Base-by-base conservation (phyloP, 2,888 invertebrate genomes). In the Sinohyriopsis cumingii region DNA sequence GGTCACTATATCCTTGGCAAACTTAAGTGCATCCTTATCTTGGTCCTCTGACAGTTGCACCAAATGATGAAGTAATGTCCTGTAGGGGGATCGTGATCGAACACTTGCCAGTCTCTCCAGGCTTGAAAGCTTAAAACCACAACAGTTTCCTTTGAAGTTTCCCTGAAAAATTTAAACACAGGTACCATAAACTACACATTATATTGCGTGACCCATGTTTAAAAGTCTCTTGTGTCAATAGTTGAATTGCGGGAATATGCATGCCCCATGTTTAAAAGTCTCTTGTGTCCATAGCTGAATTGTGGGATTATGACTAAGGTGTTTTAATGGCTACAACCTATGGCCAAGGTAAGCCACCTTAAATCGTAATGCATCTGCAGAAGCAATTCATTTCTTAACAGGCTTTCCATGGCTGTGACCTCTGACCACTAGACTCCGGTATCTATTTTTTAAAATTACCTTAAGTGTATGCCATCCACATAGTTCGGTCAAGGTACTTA, bases 1-100 rank as follows among this genome's bases (percentile, higher is more conserved):
- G 24, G 94, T 93, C 53, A 93, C 92, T 83, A 96, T 93, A 83
- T 96, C 95, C 68, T 94, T 94, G 0, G 95, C 94, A 89, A 98
- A 96, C 82, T 93, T 93, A 24, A 96, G 91, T 63, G 97, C 91
- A 73, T 94, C 94, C 81, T 94, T 94, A 89, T 95, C 94, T 83
- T 94, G 94, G 83, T 94, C 94, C 88, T 96, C 96, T 0, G 95
- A 73, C 57, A 80, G 65, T 56, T 82, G 76, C 22, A 86, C 82
- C 24, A 87, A 55, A 73, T 88, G 90, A 79, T 91, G 91, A 5
- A 91, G 84, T 63, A 91, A 86, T 1, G 90, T 91, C 74, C 90
- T 85, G 33, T 89, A 84, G 0, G 90, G 89, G 61, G 88, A 87
- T 69, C 88, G 87, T 18, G 91, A 89, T 76, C 90, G 85, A 5